Conservation (phyloP, 2,888 invertebrate genomes). For the Saturnia pavonia region DNA sequence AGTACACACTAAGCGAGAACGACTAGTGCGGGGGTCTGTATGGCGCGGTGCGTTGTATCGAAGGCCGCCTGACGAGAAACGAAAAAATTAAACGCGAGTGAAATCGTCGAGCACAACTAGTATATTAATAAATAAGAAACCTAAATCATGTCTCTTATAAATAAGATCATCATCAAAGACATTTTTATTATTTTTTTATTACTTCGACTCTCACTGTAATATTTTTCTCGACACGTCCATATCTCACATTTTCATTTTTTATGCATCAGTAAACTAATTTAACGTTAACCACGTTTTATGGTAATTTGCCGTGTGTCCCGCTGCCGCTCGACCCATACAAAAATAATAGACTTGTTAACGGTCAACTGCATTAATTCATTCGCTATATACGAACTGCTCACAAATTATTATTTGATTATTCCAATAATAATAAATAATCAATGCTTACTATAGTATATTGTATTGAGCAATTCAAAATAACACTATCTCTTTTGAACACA, state of each 20-base stretch:
- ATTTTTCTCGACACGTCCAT: conserved; percentile 25
- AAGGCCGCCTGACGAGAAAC: too few relatives aligned
- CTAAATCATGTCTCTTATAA: too few relatives aligned
- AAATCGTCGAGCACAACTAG: too few relatives aligned
- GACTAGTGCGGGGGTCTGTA: too few relatives aligned
- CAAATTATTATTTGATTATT: conserved; percentile 15
- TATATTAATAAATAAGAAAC: too few relatives aligned
- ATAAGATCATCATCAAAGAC: too few relatives aligned
- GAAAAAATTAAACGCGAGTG: too few relatives aligned
- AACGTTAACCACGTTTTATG: conserved; percentile 61
- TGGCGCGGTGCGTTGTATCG: too few relatives aligned
- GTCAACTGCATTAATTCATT: conserved; percentile 52
- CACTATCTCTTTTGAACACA: conserved; percentile 16
- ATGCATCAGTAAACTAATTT: conserved; percentile 57
- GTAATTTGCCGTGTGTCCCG: conserved; percentile 47
- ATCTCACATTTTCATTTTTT: conserved; percentile 24
- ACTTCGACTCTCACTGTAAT: too few relatives aligned
- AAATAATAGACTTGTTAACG: conserved; percentile 62
- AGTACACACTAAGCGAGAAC: too few relatives aligned
- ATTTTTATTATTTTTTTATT: too few relatives aligned
- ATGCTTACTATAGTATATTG: conserved; percentile 7
- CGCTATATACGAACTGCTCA: conserved; percentile 24
- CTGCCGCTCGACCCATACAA: conserved; percentile 45
- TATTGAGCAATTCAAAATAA: conserved; percentile 21
- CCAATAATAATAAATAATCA: not conserved